phyloP scores from a whole-genome alignment of 2,797 vertebrate species.

The Sternarchorhynchus goeldii region DNA sequence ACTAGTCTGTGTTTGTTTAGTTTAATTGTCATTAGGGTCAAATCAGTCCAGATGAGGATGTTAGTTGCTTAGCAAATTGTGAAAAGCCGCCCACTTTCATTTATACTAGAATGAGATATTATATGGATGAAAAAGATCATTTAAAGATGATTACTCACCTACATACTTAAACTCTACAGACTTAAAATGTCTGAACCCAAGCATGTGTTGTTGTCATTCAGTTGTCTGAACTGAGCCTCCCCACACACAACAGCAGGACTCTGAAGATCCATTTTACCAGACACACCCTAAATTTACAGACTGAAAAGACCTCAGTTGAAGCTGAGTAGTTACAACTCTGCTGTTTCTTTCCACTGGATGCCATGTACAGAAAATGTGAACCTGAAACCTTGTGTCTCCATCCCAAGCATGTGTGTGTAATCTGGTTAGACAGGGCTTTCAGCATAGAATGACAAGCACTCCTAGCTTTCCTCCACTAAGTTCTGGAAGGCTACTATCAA shows the following conservation, averaged over 20 bases:
- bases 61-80: too few relatives aligned
- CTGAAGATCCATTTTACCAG: neutral
- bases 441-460: slow-evolving; percentile 37
- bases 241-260: neutral
- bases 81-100: neutral
- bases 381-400: slow-evolving; percentile 37
- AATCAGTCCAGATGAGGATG: neutral
- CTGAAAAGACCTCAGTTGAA: neutral
- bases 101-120: slow-evolving; percentile 3
- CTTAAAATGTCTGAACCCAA: too few relatives aligned
- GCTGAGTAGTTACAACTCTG: too few relatives aligned
- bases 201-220: slow-evolving; percentile 1
- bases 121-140: neutral
- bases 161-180: too few relatives aligned
- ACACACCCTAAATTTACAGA: neutral
- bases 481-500: slow-evolving; percentile 24
- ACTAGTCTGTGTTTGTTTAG: neutral
- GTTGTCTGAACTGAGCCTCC: neutral
- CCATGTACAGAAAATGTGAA: slow-evolving; percentile 43
- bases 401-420: slow-evolving; percentile 55
- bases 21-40: neutral
- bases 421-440: slow-evolving; percentile 55
- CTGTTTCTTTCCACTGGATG: neutral
- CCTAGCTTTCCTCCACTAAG: neutral
- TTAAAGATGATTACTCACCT: too few relatives aligned